Base-by-base conservation (phyloP, 1,140 invertebrate genomes). In the Drosophila guanche region DNA sequence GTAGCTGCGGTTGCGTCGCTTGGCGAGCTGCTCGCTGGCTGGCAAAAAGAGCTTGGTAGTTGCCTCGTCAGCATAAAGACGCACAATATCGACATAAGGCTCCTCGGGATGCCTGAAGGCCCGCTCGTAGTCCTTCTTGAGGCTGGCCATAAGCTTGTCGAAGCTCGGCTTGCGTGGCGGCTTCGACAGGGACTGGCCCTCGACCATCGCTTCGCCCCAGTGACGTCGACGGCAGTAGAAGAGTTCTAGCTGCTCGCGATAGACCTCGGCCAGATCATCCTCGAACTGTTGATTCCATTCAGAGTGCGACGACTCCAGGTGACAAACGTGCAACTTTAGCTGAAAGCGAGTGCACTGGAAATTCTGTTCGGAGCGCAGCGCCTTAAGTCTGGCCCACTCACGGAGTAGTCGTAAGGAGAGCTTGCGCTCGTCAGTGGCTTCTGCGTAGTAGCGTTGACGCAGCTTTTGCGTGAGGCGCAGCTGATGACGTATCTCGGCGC, bases 51-150 rank as follows among this genome's bases (percentile, higher is more conserved):
- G 23, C 8, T 33, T 23, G 22, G 51, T 40, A 2, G 57, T 40
- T 37, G 55, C 48, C 66, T 79, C 62, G 65, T 76, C 63, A 52
- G 60, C 29, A 25, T 80, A 69, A 48, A 67, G 70, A 22, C 54
- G 75, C 25, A 91, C 65, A n/a, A 94, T 65, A 20, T 88, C 59
- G 5, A 94, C 80, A 20, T 89, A 73, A 7, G 93, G 93, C 59
- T 94, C 93, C 29, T 92, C 92, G 0, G 93, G 92, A 25, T 92
- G 90, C 65, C 90, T 79, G 29, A 93, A 92, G 43, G 92, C 83
- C 33, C 92, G 88, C 4, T 83, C 68, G 45, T 92, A 91, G 29
- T 91, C 85, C 16, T 76, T 67, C 8, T 65, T 69, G 2, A 92
- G 57, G 20, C 86, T 80, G 6, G 74, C 60, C 72, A 90, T 85